Conservation (phyloP, 2,888 invertebrate genomes). For the Chydorus sphaericus region DNA sequence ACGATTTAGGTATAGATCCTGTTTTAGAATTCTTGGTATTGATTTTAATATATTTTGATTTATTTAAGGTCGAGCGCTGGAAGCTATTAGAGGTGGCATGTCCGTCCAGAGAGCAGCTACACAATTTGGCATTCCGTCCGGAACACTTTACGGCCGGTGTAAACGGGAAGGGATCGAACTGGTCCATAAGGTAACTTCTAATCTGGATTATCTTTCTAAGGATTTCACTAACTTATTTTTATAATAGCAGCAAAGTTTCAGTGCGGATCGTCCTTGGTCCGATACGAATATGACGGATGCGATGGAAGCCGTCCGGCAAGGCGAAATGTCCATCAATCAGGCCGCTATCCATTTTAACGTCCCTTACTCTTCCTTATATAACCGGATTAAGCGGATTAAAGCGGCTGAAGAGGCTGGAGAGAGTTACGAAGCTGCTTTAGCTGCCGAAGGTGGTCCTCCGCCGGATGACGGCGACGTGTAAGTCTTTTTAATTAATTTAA, state of each 20-base stretch:
- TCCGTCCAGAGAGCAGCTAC: conserved; percentile 75
- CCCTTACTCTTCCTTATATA: conserved; percentile 78
- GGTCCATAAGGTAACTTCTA: conserved; percentile 37
- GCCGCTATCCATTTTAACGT: conserved; percentile 82
- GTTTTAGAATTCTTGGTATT: no score
- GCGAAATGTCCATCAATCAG: conserved; percentile 86
- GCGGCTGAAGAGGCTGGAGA: conserved; percentile 38
- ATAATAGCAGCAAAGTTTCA: conserved; percentile 4
- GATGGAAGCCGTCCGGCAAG: conserved; percentile 70
- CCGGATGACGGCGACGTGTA: conserved; percentile 9
- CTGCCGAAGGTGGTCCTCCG: not conserved
- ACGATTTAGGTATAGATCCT: conserved; percentile 56
- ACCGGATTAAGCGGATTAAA: conserved; percentile 73
- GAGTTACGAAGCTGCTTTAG: conserved; percentile 3
- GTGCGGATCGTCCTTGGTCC: conserved; percentile 53
- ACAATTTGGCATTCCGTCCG: conserved; percentile 75
- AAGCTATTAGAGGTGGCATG: conserved; percentile 29
- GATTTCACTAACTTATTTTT: not conserved
- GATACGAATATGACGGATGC: conserved; percentile 85
- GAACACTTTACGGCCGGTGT: conserved; percentile 74
- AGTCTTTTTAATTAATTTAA: not conserved
- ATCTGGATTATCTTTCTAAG: not conserved
- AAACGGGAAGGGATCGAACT: conserved; percentile 79
- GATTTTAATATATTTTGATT: conserved; percentile 10
- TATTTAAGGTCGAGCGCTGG: conserved; percentile 45